Conservation (phyloP, 2,113 vertebrate species). For the Paramormyrops kingsleyae region DNA sequence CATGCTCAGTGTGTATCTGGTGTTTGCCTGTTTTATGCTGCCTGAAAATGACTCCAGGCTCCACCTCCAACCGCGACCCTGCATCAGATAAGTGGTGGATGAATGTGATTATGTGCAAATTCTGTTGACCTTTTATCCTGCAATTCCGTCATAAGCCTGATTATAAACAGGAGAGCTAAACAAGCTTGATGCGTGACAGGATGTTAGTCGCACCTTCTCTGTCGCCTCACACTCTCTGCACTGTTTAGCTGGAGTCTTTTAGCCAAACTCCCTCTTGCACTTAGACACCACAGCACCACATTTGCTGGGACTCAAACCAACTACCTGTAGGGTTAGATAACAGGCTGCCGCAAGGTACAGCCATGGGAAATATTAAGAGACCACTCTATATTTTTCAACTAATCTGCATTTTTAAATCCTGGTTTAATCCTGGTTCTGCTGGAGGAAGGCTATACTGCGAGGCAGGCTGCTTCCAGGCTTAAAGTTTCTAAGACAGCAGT, state of each 20-base stretch:
- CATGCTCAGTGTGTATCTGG: background rate
- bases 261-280: background rate
- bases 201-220: background rate
- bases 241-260: background rate
- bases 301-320: background rate
- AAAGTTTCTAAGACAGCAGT: too few relatives aligned
- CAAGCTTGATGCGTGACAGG: background rate
- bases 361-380: too few relatives aligned
- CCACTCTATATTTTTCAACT: too few relatives aligned
- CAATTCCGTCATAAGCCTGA: background rate
- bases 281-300: background rate
- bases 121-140: background rate
- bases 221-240: background rate
- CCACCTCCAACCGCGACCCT: background rate
- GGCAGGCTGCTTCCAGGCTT: too few relatives aligned
- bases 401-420: too few relatives aligned
- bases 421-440: too few relatives aligned
- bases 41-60: background rate
- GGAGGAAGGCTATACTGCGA: too few relatives aligned
- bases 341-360: background rate
- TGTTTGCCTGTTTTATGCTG: background rate
- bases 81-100: background rate
- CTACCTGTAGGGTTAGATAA: background rate
- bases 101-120: background rate
- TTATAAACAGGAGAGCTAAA: background rate